Base-by-base conservation (phyloP, 2,797 vertebrate species). In the Gallirallus australis region DNA sequence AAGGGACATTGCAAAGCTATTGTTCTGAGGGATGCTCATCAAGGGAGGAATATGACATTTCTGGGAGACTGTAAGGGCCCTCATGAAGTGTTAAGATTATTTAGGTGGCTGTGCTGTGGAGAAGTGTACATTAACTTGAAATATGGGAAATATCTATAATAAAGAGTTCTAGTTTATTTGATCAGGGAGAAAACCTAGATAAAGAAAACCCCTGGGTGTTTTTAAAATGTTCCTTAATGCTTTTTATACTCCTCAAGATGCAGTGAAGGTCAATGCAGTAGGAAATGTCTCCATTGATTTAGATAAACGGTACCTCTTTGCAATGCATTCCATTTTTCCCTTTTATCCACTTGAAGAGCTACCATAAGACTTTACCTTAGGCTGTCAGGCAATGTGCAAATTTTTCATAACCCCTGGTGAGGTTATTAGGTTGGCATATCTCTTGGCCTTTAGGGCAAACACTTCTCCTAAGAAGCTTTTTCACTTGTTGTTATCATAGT, bases 241-340 rank as follows among this genome's bases (percentile, higher is more conserved):
- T 92, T 89, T 97, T 96, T 89, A 56, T 92, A 60, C 11, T 96
- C 48, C 82, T 97, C 86, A 93, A 93, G 86, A 97, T 77, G 73
- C 88, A 95, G 85, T 78, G 94, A 98, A 98, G 96, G 96, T 97
- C 97, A 97, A n/a, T 95, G 95, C 86, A 65, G 66, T 42, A 75
- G 90, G 93, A 95, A 97, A 86, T 79, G 94, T 95, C 96, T 97
- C 72, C 83, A 91, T 15, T 96, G 91, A 97, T 98, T 97, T 97
- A 97, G 93, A 97, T 96, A 96, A 98, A 97, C 15, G 57, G 89
- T 70, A 77, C 50, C 53, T 96, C 89, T 96, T 96, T 95, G 80
- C 90, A 96, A 70, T 75, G 86, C 57, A 91, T 96, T 97, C 81
- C 91, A 11, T 88, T 97, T 97, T 97, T 96, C 68, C 76, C 78